These are phyloP conservation scores for Urocitellus parryii DNA, from an alignment of 2,113 vertebrate species.

Conservation along the genomic window DNA sequence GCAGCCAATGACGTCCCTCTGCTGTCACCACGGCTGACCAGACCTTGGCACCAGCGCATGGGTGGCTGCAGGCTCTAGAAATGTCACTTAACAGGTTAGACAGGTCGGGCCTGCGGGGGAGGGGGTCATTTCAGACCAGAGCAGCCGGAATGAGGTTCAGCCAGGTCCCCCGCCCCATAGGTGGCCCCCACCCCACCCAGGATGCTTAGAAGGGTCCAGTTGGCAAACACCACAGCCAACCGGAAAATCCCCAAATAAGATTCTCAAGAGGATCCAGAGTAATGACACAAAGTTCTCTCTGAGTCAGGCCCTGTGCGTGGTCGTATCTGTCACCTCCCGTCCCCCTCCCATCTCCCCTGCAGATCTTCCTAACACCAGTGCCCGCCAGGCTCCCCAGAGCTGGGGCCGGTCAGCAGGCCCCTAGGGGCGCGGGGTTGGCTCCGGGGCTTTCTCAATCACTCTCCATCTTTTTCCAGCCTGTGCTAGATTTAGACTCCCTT, in stretches of 20 bases:
- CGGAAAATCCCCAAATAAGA: neutral
- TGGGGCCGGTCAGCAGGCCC: neutral
- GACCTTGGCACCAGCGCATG: no score
- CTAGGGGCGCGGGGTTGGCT: neutral
- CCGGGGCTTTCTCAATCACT: conserved; percentile 20
- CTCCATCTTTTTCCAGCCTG: conserved; percentile 52
- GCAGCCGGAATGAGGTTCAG: neutral
- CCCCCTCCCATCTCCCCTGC: neutral
- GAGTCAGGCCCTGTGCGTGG: neutral
- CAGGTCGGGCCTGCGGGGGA: neutral
- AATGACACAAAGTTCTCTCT: neutral
- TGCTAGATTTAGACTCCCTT: conserved; percentile 72
- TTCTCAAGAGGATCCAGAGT: neutral
- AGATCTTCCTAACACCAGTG: neutral
- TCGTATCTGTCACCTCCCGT: neutral
- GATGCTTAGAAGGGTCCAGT: neutral
- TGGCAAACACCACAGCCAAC: neutral
- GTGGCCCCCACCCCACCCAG: neutral
- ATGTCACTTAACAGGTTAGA: accelerated
- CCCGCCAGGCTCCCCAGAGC: accelerated
- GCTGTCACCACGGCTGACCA: accelerated
- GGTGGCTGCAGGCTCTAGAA: neutral
- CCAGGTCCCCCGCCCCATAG: no score
- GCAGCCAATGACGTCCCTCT: neutral
- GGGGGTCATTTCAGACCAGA: neutral